Evolutionary conservation across 2,113 vertebrate species (phyloP).

Genomic region (Rhabdomys dilectus): DNA sequence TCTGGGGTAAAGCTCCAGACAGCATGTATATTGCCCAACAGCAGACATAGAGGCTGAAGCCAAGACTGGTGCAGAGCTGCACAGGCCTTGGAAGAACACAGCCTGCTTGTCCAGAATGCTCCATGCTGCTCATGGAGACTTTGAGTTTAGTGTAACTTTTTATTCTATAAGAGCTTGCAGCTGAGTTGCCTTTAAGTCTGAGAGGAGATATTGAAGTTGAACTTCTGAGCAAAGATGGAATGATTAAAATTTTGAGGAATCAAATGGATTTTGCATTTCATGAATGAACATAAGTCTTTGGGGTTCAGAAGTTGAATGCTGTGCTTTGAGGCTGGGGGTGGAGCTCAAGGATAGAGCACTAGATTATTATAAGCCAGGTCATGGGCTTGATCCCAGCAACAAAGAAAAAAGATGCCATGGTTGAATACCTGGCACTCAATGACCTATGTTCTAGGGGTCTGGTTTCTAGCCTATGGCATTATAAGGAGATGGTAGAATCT

Average conservation of each 20-base stretch:
- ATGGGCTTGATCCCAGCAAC: neutral
- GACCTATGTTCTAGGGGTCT: neutral
- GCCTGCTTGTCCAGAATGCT: neutral
- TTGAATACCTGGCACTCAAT: neutral
- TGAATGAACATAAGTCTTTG: neutral
- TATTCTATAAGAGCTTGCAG: neutral
- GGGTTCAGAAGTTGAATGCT: neutral
- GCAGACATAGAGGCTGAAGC: neutral
- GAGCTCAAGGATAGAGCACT: neutral
- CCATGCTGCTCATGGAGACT: neutral
- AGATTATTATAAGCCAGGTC: neutral
- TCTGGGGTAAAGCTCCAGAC: neutral
- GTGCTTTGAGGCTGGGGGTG: rapidly evolving
- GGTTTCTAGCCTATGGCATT: neutral
- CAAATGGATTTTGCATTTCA: neutral
- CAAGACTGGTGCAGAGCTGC: neutral
- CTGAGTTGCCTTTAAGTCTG: neutral
- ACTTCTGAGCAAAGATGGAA: neutral
- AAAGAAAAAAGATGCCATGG: neutral
- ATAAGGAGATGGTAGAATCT: neutral
- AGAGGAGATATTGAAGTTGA: neutral
- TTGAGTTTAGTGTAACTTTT: neutral
- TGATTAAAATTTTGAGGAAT: neutral
- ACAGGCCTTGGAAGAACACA: neutral
- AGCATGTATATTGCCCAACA: neutral